Conservation (phyloP, 2,888 invertebrate genomes). For the Theodoxus fluviatilis region DNA sequence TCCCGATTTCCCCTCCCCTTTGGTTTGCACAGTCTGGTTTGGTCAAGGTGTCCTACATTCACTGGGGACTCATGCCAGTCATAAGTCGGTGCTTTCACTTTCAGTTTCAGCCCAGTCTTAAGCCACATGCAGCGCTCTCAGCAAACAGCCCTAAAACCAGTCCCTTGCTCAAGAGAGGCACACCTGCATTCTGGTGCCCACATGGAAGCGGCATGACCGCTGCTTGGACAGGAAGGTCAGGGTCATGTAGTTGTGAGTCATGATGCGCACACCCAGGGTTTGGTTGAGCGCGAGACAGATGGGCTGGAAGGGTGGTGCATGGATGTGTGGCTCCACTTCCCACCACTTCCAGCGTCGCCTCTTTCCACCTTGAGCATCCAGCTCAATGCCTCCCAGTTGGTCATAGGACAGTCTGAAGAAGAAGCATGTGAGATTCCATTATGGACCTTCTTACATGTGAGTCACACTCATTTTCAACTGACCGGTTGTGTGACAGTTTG, state of each 20-base stretch:
- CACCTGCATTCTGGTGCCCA: conserved; percentile 61
- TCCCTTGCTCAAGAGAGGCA: not conserved
- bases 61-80: no score
- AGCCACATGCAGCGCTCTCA: not conserved
- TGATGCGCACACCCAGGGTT: conserved; percentile 53
- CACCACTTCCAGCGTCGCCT: conserved; percentile 62
- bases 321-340: conserved; percentile 56
- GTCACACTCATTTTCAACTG: no score
- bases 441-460: no score
- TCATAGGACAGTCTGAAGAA: conserved; percentile 53
- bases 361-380: conserved; percentile 49
- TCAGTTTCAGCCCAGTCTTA: not conserved
- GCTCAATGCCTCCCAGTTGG: conserved; percentile 60
- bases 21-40: no score
- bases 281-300: conserved; percentile 58
- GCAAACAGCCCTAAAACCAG: no score
- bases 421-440: not conserved
- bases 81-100: not conserved
- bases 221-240: conserved; percentile 53
- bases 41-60: no score
- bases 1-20: no score
- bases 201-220: conserved; percentile 59
- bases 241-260: conserved; percentile 58
- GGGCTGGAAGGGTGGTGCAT: conserved; percentile 65
- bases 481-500: no score